phyloP scores from a whole-genome alignment of 2,113 vertebrate species.

The Lanius ludovicianus region DNA sequence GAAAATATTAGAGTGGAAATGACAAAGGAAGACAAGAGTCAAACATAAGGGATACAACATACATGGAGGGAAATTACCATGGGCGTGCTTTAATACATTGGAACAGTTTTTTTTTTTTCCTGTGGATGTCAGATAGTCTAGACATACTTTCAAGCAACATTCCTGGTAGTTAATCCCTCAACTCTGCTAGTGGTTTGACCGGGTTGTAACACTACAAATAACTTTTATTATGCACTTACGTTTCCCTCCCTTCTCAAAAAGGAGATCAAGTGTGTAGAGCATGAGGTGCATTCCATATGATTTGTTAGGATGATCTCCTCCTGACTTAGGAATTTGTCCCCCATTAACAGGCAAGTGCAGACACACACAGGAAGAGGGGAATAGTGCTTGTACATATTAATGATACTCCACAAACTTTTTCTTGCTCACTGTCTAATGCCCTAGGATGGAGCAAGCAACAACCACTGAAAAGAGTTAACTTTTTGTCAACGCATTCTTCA shows the following conservation, averaged over 20 bases:
- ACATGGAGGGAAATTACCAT: constrained; percentile 28
- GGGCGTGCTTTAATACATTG: constrained; percentile 9
- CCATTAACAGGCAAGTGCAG: neutral
- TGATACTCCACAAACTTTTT: neutral
- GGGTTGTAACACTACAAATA: neutral
- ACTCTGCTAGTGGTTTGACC: neutral
- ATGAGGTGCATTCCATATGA: neutral
- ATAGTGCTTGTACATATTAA: neutral
- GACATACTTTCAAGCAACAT: constrained; percentile 48
- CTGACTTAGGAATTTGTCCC: neutral
- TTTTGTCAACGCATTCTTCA: neutral
- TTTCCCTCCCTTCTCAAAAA: neutral
- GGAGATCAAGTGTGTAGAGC: neutral
- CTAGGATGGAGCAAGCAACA: neutral
- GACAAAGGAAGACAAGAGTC: constrained; percentile 53
- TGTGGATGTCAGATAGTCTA: constrained; percentile 15
- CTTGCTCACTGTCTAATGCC: neutral
- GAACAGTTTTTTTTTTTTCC: neutral
- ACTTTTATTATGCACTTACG: neutral
- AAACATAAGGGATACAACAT: neutral
- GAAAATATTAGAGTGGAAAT: constrained; percentile 26
- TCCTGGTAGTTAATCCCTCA: constrained; percentile 51
- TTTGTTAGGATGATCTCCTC: neutral
- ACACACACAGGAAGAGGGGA: neutral
- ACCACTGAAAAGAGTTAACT: neutral